Evolutionary conservation across 2,888 invertebrate species (phyloP).

Genomic region (Sphecodes monilicornis): DNA sequence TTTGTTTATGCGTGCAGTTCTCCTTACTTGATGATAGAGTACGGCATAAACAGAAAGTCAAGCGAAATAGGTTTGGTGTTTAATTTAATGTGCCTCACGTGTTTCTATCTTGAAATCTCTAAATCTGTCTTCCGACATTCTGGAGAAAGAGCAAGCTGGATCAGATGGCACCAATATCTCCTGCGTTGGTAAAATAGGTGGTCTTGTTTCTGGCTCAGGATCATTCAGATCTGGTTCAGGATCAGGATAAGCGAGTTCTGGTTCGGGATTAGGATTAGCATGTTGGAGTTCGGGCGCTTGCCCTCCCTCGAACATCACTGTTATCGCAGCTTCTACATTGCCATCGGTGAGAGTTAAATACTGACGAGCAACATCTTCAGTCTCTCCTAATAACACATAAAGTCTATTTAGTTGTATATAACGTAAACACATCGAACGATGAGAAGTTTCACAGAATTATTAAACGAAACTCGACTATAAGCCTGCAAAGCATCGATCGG

Average conservation of each 20-base stretch:
- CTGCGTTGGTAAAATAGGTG: conserved; percentile 81
- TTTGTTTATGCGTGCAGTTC: too few species aligned
- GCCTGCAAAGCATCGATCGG: neutral
- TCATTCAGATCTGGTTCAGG: conserved; percentile 48
- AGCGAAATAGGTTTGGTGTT: neutral
- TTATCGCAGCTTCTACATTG: conserved; percentile 81
- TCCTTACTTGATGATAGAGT: neutral
- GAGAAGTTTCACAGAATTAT: neutral
- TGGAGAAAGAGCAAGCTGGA: conserved; percentile 78
- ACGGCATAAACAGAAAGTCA: neutral
- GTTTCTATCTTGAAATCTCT: conserved; percentile 83
- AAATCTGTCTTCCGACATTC: conserved; percentile 80
- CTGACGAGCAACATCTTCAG: conserved; percentile 79
- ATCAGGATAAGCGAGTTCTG: conserved; percentile 50
- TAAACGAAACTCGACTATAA: neutral
- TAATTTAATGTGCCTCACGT: conserved; percentile 70
- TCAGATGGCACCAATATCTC: conserved; percentile 81
- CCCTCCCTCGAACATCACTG: conserved; percentile 80
- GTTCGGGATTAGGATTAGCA: conserved; percentile 68
- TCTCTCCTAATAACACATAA: conserved; percentile 73
- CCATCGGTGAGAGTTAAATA: conserved; percentile 81
- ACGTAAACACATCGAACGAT: neutral
- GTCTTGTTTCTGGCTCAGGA: conserved; percentile 76
- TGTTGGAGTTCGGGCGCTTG: conserved; percentile 46
- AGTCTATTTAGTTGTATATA: neutral